Base-by-base conservation (phyloP, 2,113 vertebrate genomes). In the Dasyprocta punctata region DNA sequence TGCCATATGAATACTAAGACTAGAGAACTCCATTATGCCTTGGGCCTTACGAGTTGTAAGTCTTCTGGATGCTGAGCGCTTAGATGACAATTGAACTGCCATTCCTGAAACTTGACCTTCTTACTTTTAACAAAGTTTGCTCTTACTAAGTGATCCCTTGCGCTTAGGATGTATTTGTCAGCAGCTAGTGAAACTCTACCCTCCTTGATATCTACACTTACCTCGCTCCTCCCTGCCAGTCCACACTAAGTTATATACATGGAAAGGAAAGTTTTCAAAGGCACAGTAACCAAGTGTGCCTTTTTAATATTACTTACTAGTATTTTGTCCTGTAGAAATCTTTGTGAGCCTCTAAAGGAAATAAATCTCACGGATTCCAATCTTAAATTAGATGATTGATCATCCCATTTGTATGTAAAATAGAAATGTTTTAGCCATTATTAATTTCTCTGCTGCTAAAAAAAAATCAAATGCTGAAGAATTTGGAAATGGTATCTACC, bases 91-190 rank as follows among this genome's bases (percentile, higher is more conserved):
- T 8, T 94, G 89, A 96, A 83, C 84, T 88, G 61, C 22, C 84
- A 92, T 86, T 96, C 93, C 95, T 95, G 71, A 88, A 96, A 95
- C 89, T 73, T 97, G 81, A 98, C 61, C 78, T 95, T 92, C 92
- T 90, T 81, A 30, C 87, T 94, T 93, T 87, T 81, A 92, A 81
- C 63, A 93, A 92, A 81, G 69, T 89, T 56, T 67, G n/a, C 86
- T 86, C 89, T 97, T 96, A 88, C 89, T 65, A 78, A 94, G 44
- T 88, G 92, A 97, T 95, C 41, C 63, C 81, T 92, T 16, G 22
- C 3, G 49, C 85, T 96, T 92, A 78, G 90, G 36, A 87, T 69
- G 30, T 95, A 7, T 90, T 90, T 88, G 86, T 94, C 89, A 86
- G 44, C 69, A 92, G 63, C 84, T 77, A 80, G n/a, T 60, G 84